Percentiles rank a stretch among this genome's conserved stretches.
These are phyloP conservation scores for Melitaea cinxia DNA, from an alignment of 1,140 invertebrate species.

Conservation along the genomic window DNA sequence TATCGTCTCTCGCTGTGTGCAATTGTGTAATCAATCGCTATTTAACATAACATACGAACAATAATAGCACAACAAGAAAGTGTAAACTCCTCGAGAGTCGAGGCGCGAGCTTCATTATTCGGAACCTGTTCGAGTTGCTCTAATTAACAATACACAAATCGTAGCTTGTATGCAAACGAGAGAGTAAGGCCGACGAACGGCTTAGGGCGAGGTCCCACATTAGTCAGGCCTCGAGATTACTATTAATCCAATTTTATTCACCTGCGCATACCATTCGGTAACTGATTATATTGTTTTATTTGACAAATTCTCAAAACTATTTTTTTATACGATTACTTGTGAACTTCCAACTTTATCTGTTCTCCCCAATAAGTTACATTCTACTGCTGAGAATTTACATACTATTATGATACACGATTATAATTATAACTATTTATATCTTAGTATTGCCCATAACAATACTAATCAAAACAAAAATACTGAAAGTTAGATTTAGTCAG, in stretches of 20 bases:
- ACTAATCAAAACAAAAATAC: too few species aligned
- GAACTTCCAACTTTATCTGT: too few species aligned
- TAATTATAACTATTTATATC: too few species aligned
- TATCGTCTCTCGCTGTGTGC: slow-evolving; percentile 39
- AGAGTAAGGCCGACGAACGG: slow-evolving; percentile 47
- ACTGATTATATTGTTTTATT: background rate
- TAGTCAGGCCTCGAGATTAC: background rate
- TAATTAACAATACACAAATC: slow-evolving; percentile 82
- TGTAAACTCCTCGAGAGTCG: slow-evolving; percentile 56
- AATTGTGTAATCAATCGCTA: slow-evolving; percentile 60
- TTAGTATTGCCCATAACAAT: too few species aligned
- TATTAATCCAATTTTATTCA: slow-evolving; percentile 1
- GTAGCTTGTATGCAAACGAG: slow-evolving; percentile 81
- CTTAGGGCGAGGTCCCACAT: slow-evolving; percentile 37
- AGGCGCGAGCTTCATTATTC: slow-evolving; percentile 64
- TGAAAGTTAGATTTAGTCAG: too few species aligned
- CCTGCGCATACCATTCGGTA: background rate
- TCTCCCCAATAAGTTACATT: too few species aligned
- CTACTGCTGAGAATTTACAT: too few species aligned
- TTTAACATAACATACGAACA: slow-evolving; percentile 76
- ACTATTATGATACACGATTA: too few species aligned
- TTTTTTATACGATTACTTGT: too few species aligned
- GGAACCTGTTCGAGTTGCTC: slow-evolving; percentile 76
- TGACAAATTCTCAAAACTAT: too few species aligned
- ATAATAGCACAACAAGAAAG: slow-evolving; percentile 72